Base-by-base conservation (phyloP, 2,888 invertebrate species). In the Polia nebulosa region DNA sequence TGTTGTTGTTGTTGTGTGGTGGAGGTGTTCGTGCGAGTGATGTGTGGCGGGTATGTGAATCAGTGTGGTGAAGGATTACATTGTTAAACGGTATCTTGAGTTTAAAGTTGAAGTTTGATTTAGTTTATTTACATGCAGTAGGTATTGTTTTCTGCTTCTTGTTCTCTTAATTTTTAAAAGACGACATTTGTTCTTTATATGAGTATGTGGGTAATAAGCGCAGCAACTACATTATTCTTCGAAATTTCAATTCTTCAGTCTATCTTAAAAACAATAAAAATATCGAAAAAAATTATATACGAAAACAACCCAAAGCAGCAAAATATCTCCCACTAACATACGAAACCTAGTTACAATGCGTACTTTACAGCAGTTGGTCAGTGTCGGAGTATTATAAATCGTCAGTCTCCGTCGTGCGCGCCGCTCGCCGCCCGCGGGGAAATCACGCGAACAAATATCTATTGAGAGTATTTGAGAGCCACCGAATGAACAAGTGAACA, bases 391-490 rank as follows among this genome's bases (percentile, higher is more conserved):
- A 51, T 62, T 25, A 41, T 62, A 51, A 65, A 45, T 56, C 36
- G 55, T 17, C 17, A 66, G 47, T 34, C 45, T 22, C 0, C 5
- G 47, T 13, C 25, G 36, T 20, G 13, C 2, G 15, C 29, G 17
- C n/a, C n/a, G n/a, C n/a, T 22, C 9, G 58, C 51, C 27, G 39
- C 11, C 67, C 55, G 44, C 56, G 27, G 67, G 67, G 72, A 63
- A 39, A 63, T 60, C 59, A 45, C 39, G 34, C 22, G 36, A 7
- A 60, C 56, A 39, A 62, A 60, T 52, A 57, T 20, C 27, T 63
- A 39, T 29, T 51, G 57, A 22, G 15, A 25, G 22, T 11, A 6
- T 45, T 45, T 45, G 51, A 61, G 32, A 25, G 27, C n/a, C 15
- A 39, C 32, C 25, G 36, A 32, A 44, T 17, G 44, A 32, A 55